These are phyloP conservation scores for Sphyrna mokarran DNA, from an alignment of 2,113 vertebrate genomes.

Conservation along the genomic window DNA sequence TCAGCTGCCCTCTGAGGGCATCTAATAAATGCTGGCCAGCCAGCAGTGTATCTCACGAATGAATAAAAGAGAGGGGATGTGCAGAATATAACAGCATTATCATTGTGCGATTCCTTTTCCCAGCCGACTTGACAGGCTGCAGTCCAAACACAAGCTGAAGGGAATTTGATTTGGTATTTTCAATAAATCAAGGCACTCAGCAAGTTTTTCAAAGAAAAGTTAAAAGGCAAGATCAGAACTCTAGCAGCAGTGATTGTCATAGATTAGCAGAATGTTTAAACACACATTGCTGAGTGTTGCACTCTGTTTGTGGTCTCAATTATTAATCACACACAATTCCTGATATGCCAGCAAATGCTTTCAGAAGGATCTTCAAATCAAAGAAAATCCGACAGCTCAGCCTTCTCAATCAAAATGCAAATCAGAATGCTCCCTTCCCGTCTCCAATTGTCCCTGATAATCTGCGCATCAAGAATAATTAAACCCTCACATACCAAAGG, in stretches of 20 bases:
- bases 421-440: neutral
- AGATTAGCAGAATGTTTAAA: neutral
- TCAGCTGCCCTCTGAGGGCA: too few relatives aligned
- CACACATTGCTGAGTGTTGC: neutral
- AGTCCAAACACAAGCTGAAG: neutral
- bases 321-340: neutral
- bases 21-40: too few relatives aligned
- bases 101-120: neutral
- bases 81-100: neutral
- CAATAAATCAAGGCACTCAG: neutral
- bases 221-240: neutral
- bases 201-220: neutral
- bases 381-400: neutral
- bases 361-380: neutral
- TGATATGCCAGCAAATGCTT: neutral
- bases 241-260: neutral
- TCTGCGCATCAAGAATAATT: neutral
- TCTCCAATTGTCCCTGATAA: neutral
- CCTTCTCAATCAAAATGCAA: neutral
- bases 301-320: neutral
- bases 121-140: neutral
- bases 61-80: neutral
- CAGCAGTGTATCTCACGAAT: too few relatives aligned
- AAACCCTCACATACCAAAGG: neutral
- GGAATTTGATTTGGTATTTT: neutral